Evolutionary conservation across 2,888 invertebrate species (phyloP).

Genomic region (Aspidiotus destructor): DNA sequence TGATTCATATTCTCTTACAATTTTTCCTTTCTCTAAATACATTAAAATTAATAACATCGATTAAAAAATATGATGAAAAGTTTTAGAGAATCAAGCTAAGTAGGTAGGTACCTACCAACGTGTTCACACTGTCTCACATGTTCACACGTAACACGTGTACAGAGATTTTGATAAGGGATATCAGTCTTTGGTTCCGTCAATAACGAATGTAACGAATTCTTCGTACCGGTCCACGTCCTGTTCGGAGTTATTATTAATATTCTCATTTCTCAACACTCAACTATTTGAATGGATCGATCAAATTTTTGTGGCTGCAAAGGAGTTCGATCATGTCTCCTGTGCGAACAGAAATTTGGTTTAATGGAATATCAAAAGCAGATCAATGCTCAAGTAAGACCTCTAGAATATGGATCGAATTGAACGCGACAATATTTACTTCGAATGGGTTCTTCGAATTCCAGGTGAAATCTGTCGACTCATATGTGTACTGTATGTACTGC

Average conservation of each 20-base stretch:
- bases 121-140: no score
- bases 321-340: slow-evolving; percentile 75
- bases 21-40: no score
- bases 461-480: slow-evolving; percentile 49
- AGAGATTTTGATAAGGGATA: no score
- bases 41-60: no score
- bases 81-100: no score
- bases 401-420: neutral
- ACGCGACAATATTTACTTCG: neutral
- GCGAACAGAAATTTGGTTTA: slow-evolving; percentile 58
- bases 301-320: slow-evolving; percentile 88
- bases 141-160: no score
- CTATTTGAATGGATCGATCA: slow-evolving; percentile 50
- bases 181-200: no score
- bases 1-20: no score
- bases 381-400: slow-evolving; percentile 2
- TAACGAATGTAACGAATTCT: no score
- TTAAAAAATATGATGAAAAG: no score
- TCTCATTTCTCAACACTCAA: no score
- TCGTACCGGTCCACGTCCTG: neutral
- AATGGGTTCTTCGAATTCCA: slow-evolving; percentile 42
- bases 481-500: slow-evolving; percentile 60
- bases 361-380: slow-evolving; percentile 33
- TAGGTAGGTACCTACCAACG: no score
- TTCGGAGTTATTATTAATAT: neutral